Conservation (phyloP, 2,797 vertebrate genomes). For the Novumbra hubbsi region DNA sequence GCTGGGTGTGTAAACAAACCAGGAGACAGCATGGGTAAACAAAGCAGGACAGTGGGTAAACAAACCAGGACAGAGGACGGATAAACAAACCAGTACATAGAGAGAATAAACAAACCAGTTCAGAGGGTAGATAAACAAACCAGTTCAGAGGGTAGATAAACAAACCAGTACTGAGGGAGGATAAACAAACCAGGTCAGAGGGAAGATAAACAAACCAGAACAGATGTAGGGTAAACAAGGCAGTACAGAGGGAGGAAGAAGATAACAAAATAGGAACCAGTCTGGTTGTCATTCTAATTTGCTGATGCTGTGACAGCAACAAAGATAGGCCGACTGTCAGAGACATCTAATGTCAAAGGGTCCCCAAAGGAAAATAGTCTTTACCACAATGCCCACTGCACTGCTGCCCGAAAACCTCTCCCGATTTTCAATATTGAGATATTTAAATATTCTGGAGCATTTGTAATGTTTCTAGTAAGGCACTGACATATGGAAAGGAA, state of each 20-base stretch:
- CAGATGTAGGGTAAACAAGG: no score
- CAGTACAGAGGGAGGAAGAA: neutral
- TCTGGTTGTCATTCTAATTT: conserved; percentile 16
- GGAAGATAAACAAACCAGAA: no score
- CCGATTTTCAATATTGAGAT: neutral
- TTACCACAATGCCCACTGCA: neutral
- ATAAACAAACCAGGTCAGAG: no score
- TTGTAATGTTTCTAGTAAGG: neutral
- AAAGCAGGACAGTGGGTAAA: no score
- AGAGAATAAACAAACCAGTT: no score
- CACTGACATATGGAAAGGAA: conserved; percentile 5
- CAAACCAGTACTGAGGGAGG: no score
- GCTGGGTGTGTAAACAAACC: no score
- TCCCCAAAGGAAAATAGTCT: neutral
- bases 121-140: no score
- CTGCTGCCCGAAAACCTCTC: neutral
- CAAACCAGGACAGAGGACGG: no score
- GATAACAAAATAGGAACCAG: neutral
- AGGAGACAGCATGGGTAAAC: no score
- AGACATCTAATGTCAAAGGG: neutral
- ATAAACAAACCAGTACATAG: no score
- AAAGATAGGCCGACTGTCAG: neutral
- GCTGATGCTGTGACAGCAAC: conserved; percentile 32
- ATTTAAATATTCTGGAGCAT: neutral
- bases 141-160: no score